phyloP scores from a whole-genome alignment of 2,888 invertebrate species.

The Drosophila bunnanda region DNA sequence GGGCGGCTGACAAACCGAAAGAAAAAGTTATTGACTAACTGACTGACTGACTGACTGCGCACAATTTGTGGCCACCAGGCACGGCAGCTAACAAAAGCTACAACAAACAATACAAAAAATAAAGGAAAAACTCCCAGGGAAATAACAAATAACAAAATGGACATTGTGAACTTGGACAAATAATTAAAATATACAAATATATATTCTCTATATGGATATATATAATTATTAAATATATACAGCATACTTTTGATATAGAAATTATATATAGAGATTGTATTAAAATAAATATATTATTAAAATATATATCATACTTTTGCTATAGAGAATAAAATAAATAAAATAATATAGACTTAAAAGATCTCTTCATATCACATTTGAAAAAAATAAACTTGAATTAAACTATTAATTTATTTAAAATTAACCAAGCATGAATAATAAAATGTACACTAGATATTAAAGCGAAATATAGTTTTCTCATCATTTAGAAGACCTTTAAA shows the following conservation, averaged over 20 bases:
- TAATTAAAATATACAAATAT: neutral
- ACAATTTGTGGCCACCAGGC: conserved; percentile 49
- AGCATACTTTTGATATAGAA: too few relatives aligned
- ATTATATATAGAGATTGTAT: too few relatives aligned
- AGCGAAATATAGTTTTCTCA: too few relatives aligned
- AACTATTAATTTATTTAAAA: too few relatives aligned
- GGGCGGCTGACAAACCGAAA: conserved; percentile 25
- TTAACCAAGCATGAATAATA: neutral
- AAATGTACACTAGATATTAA: neutral
- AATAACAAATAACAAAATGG: conserved; percentile 8
- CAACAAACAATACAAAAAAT: conserved; percentile 5
- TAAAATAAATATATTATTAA: too few relatives aligned
- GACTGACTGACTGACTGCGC: conserved; percentile 48
- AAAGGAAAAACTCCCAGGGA: neutral
- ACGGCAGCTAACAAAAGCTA: conserved; percentile 27
- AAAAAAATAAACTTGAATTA: too few relatives aligned
- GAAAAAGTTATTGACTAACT: conserved; percentile 55
- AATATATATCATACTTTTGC: neutral
- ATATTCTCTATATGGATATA: too few relatives aligned
- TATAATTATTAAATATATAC: too few relatives aligned
- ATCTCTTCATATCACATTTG: too few relatives aligned
- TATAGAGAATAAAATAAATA: neutral
- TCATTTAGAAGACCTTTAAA: too few relatives aligned
- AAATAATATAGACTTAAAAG: too few relatives aligned
- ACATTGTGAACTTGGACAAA: neutral